phyloP scores from a whole-genome alignment of 1,140 invertebrate species.

The Mamestra configurata region DNA sequence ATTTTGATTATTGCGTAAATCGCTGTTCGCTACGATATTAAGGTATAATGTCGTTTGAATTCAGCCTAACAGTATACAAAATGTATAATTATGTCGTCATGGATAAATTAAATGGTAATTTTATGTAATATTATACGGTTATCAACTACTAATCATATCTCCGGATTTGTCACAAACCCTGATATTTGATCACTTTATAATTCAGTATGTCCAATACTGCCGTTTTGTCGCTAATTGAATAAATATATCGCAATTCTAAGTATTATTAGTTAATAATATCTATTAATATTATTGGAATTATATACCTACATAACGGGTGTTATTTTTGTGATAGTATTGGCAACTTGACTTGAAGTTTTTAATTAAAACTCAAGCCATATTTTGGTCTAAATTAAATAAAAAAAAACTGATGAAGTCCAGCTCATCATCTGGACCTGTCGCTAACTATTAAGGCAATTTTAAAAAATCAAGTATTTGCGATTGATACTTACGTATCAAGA shows the following conservation, averaged over 20 bases:
- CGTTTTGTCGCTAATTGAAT: constrained; percentile 8
- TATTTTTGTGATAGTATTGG: not conserved
- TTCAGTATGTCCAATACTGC: not conserved
- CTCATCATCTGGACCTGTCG: too few relatives aligned
- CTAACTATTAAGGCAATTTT: too few relatives aligned
- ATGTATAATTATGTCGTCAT: not conserved
- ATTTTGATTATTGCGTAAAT: too few relatives aligned
- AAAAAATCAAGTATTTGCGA: too few relatives aligned
- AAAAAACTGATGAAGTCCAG: too few relatives aligned
- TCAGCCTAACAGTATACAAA: not conserved
- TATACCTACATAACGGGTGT: not conserved
- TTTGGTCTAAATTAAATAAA: too few relatives aligned
- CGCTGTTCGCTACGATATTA: too few relatives aligned
- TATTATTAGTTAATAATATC: constrained; percentile 1
- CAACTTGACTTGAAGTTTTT: too few relatives aligned
- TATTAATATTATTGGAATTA: not conserved
- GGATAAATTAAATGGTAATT: constrained; percentile 10
- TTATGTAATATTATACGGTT: not conserved
- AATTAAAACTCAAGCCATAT: too few relatives aligned
- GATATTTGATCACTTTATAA: constrained; percentile 38
- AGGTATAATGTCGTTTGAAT: not conserved
- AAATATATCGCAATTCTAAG: constrained; percentile 13
- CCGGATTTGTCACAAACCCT: constrained; percentile 6
- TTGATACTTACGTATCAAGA: too few relatives aligned
- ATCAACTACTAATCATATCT: constrained; percentile 9